Conservation (phyloP, 2,888 invertebrate genomes). For the Ceraclea dissimilis region DNA sequence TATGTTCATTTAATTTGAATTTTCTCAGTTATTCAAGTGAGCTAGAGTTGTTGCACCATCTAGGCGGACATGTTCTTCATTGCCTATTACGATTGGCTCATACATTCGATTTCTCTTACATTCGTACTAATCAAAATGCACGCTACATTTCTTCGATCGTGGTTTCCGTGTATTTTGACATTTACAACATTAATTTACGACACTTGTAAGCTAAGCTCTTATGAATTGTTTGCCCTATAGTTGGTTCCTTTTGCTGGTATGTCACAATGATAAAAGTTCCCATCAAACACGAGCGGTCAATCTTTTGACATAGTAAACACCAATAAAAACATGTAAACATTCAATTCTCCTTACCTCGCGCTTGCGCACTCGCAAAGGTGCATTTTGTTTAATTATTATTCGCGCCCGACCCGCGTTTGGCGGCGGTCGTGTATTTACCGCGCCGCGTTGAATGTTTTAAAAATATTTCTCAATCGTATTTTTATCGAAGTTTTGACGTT, state of each 20-base stretch:
- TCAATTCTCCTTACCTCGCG: conserved; percentile 1
- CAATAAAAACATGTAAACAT: neutral
- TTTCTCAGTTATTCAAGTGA: no score
- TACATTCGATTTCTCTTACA: no score
- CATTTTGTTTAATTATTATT: neutral
- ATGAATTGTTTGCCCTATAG: no score
- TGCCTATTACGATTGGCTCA: no score
- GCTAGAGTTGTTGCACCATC: no score
- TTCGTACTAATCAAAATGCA: no score
- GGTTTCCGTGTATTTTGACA: neutral
- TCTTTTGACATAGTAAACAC: neutral
- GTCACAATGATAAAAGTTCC: no score
- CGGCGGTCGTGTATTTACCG: neutral
- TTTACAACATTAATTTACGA: neutral
- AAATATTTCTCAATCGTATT: neutral
- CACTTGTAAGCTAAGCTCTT: no score
- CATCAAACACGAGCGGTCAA: neutral
- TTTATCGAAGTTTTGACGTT: neutral
- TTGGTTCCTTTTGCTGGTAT: no score
- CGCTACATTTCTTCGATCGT: neutral
- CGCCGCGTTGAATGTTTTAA: neutral
- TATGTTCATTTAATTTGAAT: no score
- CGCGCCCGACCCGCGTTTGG: neutral
- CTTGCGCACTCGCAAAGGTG: neutral
- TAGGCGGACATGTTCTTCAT: no score